A percentile compares a stretch with the other conserved stretches of the same genome.
These are phyloP conservation scores for Chamaetylas fuelleborni DNA, from an alignment of 2,113 vertebrate genomes.

Conservation along the genomic window DNA sequence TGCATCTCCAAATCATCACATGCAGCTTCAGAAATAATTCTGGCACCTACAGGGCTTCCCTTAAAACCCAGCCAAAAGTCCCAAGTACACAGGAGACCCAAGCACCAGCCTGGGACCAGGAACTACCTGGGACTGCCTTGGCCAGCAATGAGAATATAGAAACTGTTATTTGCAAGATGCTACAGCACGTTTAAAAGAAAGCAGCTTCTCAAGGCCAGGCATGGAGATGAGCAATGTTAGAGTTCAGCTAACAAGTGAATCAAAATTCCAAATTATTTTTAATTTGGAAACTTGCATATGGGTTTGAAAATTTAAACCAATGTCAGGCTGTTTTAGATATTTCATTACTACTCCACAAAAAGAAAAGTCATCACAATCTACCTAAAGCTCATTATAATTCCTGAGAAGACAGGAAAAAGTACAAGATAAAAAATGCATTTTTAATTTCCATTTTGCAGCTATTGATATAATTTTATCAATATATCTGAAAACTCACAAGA, in stretches of 20 bases:
- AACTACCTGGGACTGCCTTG: background rate
- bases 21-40: background rate
- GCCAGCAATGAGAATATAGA: background rate
- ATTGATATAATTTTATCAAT: background rate
- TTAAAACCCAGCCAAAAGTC: background rate
- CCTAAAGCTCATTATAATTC: background rate
- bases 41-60: background rate
- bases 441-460: background rate
- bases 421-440: background rate
- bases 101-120: background rate
- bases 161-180: background rate
- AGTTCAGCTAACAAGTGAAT: background rate
- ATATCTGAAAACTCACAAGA: background rate
- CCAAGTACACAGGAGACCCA: background rate
- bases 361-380: background rate
- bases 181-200: background rate
- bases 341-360: background rate
- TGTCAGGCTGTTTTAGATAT: background rate
- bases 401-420: background rate
- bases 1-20: background rate
- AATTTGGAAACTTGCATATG: background rate
- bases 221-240: background rate
- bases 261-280: background rate
- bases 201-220: background rate
- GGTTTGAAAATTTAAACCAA: background rate